Conservation (phyloP, 2,797 vertebrate species). For the Morus bassanus region DNA sequence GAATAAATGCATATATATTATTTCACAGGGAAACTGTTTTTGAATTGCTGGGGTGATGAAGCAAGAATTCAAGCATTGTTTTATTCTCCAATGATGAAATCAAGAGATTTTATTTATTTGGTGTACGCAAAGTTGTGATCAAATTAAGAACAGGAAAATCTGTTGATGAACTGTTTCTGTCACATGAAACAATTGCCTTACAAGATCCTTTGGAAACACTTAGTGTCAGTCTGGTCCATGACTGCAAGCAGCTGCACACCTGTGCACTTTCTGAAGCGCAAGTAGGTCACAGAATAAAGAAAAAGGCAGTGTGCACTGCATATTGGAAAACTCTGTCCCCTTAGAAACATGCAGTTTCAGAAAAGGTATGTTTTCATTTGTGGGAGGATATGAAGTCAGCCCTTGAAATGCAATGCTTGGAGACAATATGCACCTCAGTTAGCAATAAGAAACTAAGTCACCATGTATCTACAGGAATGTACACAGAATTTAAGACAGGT, state of each 20-base stretch:
- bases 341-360: background rate
- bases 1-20: background rate
- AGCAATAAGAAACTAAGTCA: background rate
- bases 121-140: background rate
- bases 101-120: background rate
- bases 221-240: background rate
- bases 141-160: background rate
- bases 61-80: background rate
- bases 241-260: background rate
- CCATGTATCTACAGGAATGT: background rate
- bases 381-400: background rate
- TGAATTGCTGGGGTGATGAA: background rate
- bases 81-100: background rate
- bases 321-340: background rate
- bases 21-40: background rate
- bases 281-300: background rate
- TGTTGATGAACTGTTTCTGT: background rate
- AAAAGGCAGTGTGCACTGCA: background rate
- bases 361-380: background rate
- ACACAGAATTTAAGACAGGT: background rate
- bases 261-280: background rate
- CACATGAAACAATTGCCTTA: background rate
- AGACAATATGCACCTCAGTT: background rate
- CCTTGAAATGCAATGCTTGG: background rate
- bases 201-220: background rate